phyloP scores from a whole-genome alignment of 2,797 vertebrate species.

The Oryzias sinensis region DNA sequence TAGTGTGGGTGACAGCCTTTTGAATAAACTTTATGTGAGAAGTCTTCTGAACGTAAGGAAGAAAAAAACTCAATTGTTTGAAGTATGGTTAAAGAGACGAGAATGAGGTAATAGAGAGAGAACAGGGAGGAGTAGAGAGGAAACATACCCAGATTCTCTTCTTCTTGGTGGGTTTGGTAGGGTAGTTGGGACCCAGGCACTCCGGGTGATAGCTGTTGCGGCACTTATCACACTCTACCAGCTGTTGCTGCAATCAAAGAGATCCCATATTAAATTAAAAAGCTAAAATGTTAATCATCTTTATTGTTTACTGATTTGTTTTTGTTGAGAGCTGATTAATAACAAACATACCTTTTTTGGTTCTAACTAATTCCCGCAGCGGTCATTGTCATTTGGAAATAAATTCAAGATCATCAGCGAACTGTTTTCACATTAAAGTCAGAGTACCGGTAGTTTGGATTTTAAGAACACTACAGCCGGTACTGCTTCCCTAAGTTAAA shows the following conservation, averaged over 20 bases:
- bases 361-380: neutral
- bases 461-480: no score
- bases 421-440: slow-evolving; percentile 5
- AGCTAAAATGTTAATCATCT: neutral
- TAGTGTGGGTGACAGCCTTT: slow-evolving; percentile 21
- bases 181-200: slow-evolving; percentile 99
- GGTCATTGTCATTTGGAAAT: slow-evolving; percentile 2
- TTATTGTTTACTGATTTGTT: neutral
- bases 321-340: neutral
- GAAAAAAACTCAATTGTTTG: slow-evolving; percentile 22
- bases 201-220: slow-evolving; percentile 99
- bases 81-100: slow-evolving; percentile 16
- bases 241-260: slow-evolving; percentile 74
- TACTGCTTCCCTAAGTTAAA: no score
- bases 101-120: slow-evolving; percentile 16
- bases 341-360: slow-evolving; percentile 2
- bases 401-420: neutral
- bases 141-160: slow-evolving; percentile 95
- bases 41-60: slow-evolving; percentile 15
- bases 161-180: slow-evolving; percentile 96
- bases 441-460: no score
- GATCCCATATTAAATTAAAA: slow-evolving; percentile 15
- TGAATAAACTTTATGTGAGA: slow-evolving; percentile 9
- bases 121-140: slow-evolving; percentile 2
- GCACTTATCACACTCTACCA: slow-evolving; percentile 99